phyloP scores from a whole-genome alignment of 2,888 invertebrate genomes.

The Parochlus steinenii region DNA sequence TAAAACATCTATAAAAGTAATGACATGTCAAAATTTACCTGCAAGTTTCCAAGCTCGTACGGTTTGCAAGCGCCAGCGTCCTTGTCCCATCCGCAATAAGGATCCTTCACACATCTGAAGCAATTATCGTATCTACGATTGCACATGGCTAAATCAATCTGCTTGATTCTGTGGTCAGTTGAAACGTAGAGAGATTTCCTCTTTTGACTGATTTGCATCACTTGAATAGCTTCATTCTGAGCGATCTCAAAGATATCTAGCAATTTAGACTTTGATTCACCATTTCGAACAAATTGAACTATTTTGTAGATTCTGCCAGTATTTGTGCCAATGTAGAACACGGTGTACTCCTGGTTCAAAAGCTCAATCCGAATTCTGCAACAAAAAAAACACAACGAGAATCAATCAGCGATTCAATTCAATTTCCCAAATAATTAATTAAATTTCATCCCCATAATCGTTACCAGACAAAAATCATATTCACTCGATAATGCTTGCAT shows the following conservation, averaged over 20 bases:
- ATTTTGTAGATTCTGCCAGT: slow-evolving; percentile 83
- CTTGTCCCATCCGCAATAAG: slow-evolving; percentile 94
- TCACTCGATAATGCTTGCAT: no score
- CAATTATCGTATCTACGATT: slow-evolving; percentile 82
- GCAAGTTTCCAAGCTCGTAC: slow-evolving; percentile 59
- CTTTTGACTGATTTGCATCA: slow-evolving; percentile 72
- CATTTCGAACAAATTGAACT: slow-evolving; percentile 74
- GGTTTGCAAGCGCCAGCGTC: slow-evolving; percentile 74
- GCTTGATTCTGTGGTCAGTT: slow-evolving; percentile 73
- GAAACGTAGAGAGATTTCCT: slow-evolving; percentile 82
- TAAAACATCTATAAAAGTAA: neutral
- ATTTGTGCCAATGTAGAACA: slow-evolving; percentile 79
- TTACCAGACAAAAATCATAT: no score
- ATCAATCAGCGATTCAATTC: neutral
- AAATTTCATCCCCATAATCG: no score
- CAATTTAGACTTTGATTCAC: slow-evolving; percentile 67
- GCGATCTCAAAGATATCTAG: slow-evolving; percentile 86
- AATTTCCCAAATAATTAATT: neutral
- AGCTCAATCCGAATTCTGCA: slow-evolving; percentile 30
- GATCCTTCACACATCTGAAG: slow-evolving; percentile 82
- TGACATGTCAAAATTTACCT: slow-evolving; percentile 19
- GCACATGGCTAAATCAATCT: slow-evolving; percentile 81
- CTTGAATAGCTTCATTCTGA: slow-evolving; percentile 71
- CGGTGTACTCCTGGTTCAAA: slow-evolving; percentile 54
- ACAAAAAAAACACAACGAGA: slow-evolving; percentile 2